Conservation (phyloP, 2,888 invertebrate genomes). For the Xanthia togata region DNA sequence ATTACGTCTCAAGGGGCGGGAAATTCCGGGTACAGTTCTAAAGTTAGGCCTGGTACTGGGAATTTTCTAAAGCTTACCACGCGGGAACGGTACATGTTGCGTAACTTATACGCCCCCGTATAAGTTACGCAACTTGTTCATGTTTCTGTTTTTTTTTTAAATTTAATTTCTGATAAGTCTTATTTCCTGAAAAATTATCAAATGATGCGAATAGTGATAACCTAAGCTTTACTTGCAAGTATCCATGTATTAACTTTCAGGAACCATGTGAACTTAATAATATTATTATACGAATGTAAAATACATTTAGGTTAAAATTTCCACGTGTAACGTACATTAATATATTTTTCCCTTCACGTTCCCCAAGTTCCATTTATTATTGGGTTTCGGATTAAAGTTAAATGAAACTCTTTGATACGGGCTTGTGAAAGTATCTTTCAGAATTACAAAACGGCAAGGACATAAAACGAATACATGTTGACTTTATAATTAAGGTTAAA, state of each 20-base stretch:
- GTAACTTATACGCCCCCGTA: too few relatives aligned
- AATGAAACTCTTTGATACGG: slow-evolving; percentile 28
- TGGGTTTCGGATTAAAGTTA: slow-evolving; percentile 24
- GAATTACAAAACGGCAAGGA: background rate
- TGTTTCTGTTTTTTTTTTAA: background rate
- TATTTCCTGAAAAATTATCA: background rate
- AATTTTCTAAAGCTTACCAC: background rate
- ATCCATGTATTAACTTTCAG: background rate
- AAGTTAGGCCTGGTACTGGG: slow-evolving; percentile 5
- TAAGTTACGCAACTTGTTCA: too few relatives aligned
- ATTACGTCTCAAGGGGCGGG: slow-evolving; percentile 10
- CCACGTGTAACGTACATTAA: background rate
- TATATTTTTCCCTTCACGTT: too few relatives aligned
- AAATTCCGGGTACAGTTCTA: slow-evolving; percentile 16
- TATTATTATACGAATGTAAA: background rate
- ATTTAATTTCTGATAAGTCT: background rate
- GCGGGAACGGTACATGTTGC: background rate
- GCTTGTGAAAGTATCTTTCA: slow-evolving; percentile 1
- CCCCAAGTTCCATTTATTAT: background rate
- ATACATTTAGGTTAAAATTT: background rate
- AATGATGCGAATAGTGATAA: background rate
- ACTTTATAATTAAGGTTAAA: background rate
- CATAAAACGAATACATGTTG: background rate
- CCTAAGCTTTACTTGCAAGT: background rate
- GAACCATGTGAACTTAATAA: background rate